Percentiles rank a stretch among this genome's conserved stretches.
phyloP scores from a whole-genome alignment of 2,113 vertebrate genomes.

The Labrus mixtus region DNA sequence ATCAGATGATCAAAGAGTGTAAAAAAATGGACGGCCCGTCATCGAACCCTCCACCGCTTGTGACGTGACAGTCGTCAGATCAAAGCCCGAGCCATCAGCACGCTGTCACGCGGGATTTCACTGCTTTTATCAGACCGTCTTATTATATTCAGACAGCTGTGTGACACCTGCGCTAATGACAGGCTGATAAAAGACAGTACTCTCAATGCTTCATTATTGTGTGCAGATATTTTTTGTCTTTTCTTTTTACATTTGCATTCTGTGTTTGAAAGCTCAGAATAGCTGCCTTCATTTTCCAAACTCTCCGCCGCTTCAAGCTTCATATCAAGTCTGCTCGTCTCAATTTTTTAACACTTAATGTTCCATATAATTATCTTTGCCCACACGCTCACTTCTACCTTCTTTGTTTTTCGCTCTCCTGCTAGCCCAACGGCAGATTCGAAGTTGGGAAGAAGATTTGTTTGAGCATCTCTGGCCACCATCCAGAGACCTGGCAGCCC shows the following conservation, averaged over 20 bases:
- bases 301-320: neutral
- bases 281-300: neutral
- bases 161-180: slow-evolving; percentile 13
- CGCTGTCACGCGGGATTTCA: slow-evolving; percentile 25
- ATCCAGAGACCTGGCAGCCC: slow-evolving; percentile 99
- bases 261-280: slow-evolving; percentile 15
- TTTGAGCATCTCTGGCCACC: slow-evolving; percentile 98
- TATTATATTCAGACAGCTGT: slow-evolving; percentile 22
- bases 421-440: slow-evolving; percentile 95
- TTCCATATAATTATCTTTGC: neutral
- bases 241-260: neutral
- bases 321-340: neutral
- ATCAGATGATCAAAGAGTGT: slow-evolving; percentile 54
- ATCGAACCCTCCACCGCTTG: slow-evolving; percentile 40
- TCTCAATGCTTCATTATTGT: slow-evolving; percentile 5
- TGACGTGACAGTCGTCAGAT: slow-evolving; percentile 45
- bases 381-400: neutral
- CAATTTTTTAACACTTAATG: neutral
- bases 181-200: slow-evolving; percentile 18
- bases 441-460: slow-evolving; percentile 99
- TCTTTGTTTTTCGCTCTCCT: neutral
- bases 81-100: slow-evolving; percentile 22
- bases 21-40: slow-evolving; percentile 39
- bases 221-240: neutral
- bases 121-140: slow-evolving; percentile 10